Base-by-base conservation (phyloP, 2,888 invertebrate species). In the Luperina testacea region DNA sequence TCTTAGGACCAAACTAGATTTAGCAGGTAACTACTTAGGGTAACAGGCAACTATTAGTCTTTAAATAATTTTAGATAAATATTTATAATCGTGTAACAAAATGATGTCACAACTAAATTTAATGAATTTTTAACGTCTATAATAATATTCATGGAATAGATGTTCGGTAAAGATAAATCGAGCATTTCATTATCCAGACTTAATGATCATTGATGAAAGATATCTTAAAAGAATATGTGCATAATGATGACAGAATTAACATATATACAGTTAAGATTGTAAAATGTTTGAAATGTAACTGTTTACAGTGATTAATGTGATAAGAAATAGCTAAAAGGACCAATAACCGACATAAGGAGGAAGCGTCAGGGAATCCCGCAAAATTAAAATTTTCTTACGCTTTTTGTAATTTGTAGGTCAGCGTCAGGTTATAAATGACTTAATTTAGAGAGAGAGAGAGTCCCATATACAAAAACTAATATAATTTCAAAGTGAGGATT, bases 191-290 rank as follows among this genome's bases (percentile, higher is more conserved):
- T n/a, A 65, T 27, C 9, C 11, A 63, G 68, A 64, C 80, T 57
- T 57, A 57, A 64, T 72, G 51, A 63, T 76, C 72, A 51, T 63
- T 27, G 27, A 75, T 81, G 67, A 48, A n/a, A 15, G 63, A 20
- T 32, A 71, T 57, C 15, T 71, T 42, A 20, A 17, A 15, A 20
- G 57, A 17, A 70, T 48, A 45, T 74, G 17, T 64, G 51, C 73
- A 51, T 70, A 72, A 67, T 71, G 70, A 61, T 71, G 65, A 71
- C 2, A 32, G 6, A 67, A 81, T 81, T 81, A 61, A 75, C 75
- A 81, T 81, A 38, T 38, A 75, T 65, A 61, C 32, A 53, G 59
- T 27, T 61, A 20, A 3, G 15, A 65, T 38, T 51, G 17, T 67
- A 61, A 32, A n/a, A 59, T 9, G 20, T 59, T 75, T 59, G 45